Conservation (phyloP, 2,797 vertebrate species). For the Hephaestus fuliginosus region DNA sequence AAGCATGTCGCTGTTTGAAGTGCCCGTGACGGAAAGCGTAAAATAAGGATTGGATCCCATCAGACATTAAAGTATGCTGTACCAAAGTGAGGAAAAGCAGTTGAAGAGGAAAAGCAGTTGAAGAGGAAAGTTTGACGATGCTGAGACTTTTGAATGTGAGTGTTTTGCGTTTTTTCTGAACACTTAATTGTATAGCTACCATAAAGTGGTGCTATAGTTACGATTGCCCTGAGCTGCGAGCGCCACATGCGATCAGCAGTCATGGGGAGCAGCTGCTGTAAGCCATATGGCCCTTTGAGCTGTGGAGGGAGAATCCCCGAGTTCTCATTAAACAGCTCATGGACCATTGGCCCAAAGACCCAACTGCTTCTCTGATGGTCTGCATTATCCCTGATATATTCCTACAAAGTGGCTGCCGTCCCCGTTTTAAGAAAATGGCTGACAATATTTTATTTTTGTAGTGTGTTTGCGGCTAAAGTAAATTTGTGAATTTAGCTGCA, state of each 20-base stretch:
- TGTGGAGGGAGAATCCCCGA: constrained; percentile 71
- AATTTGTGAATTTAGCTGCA: constrained; percentile 19
- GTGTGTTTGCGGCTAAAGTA: constrained; percentile 17
- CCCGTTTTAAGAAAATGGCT: constrained; percentile 41
- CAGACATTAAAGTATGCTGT: constrained; percentile 10
- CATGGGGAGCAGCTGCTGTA: constrained; percentile 78
- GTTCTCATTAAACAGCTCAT: constrained; percentile 80
- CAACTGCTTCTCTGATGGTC: constrained; percentile 66
- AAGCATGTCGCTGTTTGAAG: constrained; percentile 34
- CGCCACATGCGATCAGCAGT: constrained; percentile 71
- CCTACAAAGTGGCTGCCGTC: constrained; percentile 43
- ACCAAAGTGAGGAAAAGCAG: constrained; percentile 17
- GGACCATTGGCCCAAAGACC: constrained; percentile 79
- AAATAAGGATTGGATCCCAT: constrained; percentile 15
- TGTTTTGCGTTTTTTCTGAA: constrained; percentile 64
- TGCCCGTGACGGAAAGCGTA: constrained; percentile 13
- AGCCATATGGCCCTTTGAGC: constrained; percentile 81
- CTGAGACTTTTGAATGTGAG: constrained; percentile 48
- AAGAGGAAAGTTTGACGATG: constrained; percentile 47
- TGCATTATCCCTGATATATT: constrained; percentile 72
- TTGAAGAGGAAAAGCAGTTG: constrained; percentile 10
- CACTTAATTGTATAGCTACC: constrained; percentile 62
- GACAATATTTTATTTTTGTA: constrained; percentile 33
- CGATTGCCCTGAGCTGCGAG: constrained; percentile 66
- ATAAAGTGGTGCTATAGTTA: constrained; percentile 68